Conservation (phyloP, 2,113 vertebrate genomes). For the Trogon surrucura region DNA sequence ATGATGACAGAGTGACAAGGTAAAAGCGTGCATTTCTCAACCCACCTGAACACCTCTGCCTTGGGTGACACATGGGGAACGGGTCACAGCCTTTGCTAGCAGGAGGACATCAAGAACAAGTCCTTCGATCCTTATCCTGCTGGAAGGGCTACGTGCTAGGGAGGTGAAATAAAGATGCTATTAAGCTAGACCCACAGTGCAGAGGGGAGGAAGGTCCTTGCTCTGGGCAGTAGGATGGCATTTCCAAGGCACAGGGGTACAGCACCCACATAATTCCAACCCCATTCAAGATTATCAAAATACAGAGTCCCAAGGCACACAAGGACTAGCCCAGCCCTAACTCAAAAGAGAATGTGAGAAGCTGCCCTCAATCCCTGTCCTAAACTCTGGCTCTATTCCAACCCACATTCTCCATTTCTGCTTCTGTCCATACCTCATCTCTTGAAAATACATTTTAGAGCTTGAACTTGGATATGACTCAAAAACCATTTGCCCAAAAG, state of each 20-base stretch:
- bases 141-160: background rate
- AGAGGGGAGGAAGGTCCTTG: background rate
- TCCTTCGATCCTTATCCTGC: background rate
- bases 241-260: background rate
- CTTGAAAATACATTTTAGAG: background rate
- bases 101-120: background rate
- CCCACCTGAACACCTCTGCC: background rate
- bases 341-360: background rate
- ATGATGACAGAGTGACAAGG: background rate
- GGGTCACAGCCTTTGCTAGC: background rate
- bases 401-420: background rate
- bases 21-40: background rate
- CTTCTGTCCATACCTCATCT: background rate
- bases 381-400: background rate
- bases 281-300: background rate
- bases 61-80: background rate
- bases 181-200: fast-evolving
- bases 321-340: background rate
- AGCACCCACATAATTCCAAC: background rate
- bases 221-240: background rate
- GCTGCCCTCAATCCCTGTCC: background rate
- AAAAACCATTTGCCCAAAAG: background rate
- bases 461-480: background rate
- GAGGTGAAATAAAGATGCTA: background rate
- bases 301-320: background rate